Base-by-base conservation (phyloP, 2,888 invertebrate species). In the Macrophya annulata region DNA sequence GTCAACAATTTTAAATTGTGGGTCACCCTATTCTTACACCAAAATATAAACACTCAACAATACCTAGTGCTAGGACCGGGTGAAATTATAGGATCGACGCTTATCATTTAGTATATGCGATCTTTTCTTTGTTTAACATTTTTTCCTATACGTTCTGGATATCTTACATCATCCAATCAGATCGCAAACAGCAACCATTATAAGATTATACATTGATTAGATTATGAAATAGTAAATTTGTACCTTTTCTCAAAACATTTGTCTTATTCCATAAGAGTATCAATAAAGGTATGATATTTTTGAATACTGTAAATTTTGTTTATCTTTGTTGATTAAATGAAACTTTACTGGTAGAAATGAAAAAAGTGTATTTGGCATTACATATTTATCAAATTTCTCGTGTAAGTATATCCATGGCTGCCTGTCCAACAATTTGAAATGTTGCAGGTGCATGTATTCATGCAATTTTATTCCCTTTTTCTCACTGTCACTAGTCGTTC, bases 261-360 rank as follows among this genome's bases (percentile, higher is more conserved):
- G 45, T 71, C 68, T 48, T 83, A 83, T 83, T 48, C 45, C 21
- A 45, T 65, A 48, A 83, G 48, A n/a, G 85, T 86, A 86, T 87
- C 84, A 90, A 90, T 90, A 90, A 90, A 90, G 86, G 72, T 87
- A 87, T 84, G 85, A 88, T 90, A 89, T 89, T 90, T 89, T 88
- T 88, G 84, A 86, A 86, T 45, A 17, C 37, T 15, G n/a, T 25
- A 43, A 25, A 43, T 62, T n/a, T 81, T n/a, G 62, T 43, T 45
- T 12, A 43, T 74, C 15, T 51, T 31, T 55, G 17, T 55, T 9
- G 9, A 45, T 21, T 25, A 37, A 25, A 31, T 77, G 6, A n/a
- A n/a, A 31, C 77, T 77, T 31, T 3, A 51, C 25, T 51, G 31
- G 15, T 55, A 37, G 55, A 48, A 8, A 77, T 2, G 31, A 17